Evolutionary conservation across 2,888 invertebrate species (phyloP).

Genomic region (Dolomedes plantarius): DNA sequence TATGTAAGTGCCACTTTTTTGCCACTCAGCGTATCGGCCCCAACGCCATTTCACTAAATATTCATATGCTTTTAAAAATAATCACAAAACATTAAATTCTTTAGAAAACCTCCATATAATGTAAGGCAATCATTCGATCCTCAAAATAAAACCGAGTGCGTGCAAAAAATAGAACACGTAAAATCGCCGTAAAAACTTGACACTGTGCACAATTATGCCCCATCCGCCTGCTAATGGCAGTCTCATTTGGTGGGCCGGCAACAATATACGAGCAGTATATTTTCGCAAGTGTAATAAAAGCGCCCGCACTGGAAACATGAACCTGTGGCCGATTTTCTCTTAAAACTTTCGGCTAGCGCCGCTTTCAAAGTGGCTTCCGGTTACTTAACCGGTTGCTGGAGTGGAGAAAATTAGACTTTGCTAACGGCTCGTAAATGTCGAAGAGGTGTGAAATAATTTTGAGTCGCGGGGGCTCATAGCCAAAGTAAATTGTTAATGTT

Average conservation of each 20-base stretch:
- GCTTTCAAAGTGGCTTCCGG: conserved; percentile 41
- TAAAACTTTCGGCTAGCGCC: conserved; percentile 46
- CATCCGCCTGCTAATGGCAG: conserved; percentile 18
- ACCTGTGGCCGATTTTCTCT: conserved; percentile 30
- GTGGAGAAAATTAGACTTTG: conserved; percentile 53
- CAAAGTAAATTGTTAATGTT: background rate
- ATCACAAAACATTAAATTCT: no score
- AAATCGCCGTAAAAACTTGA: conserved; percentile 32
- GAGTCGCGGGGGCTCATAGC: background rate
- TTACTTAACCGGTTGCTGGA: conserved; percentile 57
- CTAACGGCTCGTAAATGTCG: conserved; percentile 69
- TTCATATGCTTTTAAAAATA: no score
- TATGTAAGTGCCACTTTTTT: no score
- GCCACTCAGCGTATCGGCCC: no score
- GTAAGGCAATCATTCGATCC: no score
- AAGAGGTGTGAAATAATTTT: conserved; percentile 13
- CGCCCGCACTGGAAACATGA: conserved; percentile 44
- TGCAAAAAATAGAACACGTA: no score
- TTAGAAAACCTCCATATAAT: no score
- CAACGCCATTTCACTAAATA: no score
- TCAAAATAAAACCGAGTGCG: no score
- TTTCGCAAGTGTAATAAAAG: conserved; percentile 62
- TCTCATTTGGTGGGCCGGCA: conserved; percentile 55
- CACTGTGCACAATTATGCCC: conserved; percentile 22
- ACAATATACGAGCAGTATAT: conserved; percentile 69